A percentile compares a stretch with the other conserved stretches of the same genome.
Evolutionary conservation across 2,888 invertebrate species (phyloP).

Genomic region (Gastrophysa polygoni): DNA sequence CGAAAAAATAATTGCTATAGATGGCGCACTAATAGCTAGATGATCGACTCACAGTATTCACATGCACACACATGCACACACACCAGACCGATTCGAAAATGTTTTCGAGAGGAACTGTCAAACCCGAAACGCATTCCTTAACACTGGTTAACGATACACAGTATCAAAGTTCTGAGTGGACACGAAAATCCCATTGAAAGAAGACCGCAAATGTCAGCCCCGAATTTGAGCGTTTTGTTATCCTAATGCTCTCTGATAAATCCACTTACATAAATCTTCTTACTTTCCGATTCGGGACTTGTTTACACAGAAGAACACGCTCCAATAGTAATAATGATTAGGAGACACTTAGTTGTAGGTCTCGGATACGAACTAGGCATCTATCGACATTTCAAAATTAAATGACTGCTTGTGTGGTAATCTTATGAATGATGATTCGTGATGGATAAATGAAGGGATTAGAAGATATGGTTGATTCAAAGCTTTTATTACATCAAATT

Average conservation of each 20-base stretch:
- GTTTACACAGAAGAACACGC: conserved; percentile 36
- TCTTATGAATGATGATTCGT: no score
- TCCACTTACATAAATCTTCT: conserved; percentile 40
- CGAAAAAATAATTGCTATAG: conserved; percentile 15
- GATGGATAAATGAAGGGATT: no score
- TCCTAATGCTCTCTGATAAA: conserved; percentile 37
- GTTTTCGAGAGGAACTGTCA: conserved; percentile 19
- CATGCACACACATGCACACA: no score
- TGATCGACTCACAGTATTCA: not conserved
- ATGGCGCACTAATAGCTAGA: conserved; percentile 5
- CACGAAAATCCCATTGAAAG: conserved; percentile 39
- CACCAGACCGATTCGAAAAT: conserved; percentile 14
- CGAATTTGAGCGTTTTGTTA: conserved; percentile 33
- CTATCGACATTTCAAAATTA: conserved; percentile 20
- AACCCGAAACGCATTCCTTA: conserved; percentile 11
- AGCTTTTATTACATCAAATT: no score
- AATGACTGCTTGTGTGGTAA: conserved; percentile 24
- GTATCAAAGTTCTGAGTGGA: conserved; percentile 31
- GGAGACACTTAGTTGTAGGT: conserved; percentile 11
- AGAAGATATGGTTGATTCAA: no score
- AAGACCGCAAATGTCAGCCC: conserved; percentile 19
- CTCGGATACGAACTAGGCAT: conserved; percentile 13
- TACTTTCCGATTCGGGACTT: conserved; percentile 28
- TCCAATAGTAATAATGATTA: conserved; percentile 24
- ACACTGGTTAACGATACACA: conserved; percentile 28